Percentiles rank a stretch among this genome's conserved stretches.
Conservation (phyloP, 1,140 invertebrate species). For the Atta colombica region DNA sequence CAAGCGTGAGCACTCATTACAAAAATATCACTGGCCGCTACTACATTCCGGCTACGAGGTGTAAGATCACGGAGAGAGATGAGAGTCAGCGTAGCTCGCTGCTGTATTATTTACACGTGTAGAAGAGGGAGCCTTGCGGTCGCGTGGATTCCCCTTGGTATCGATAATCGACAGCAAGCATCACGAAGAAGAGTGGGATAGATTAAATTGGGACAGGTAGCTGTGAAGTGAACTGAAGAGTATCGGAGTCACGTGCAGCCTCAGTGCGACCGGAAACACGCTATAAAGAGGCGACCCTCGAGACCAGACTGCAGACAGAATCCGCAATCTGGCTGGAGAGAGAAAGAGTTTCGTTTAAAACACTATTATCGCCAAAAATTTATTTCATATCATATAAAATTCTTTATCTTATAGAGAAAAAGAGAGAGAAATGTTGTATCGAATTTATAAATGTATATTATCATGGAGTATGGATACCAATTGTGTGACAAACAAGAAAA, state of each 20-base stretch:
- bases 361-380: background rate
- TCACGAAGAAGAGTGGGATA: slow-evolving; percentile 65
- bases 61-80: slow-evolving; percentile 43
- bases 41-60: slow-evolving; percentile 69
- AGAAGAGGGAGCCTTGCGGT: slow-evolving; percentile 78
- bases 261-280: slow-evolving; percentile 80
- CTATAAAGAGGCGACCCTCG: slow-evolving; percentile 72
- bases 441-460: slow-evolving; percentile 11
- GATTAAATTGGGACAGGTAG: slow-evolving; percentile 84
- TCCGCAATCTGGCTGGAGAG: slow-evolving; percentile 25
- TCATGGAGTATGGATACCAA: background rate
- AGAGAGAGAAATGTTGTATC: background rate
- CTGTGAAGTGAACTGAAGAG: slow-evolving; percentile 79
- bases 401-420: background rate
- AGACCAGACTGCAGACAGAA: slow-evolving; percentile 44
- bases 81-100: slow-evolving; percentile 75
- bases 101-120: slow-evolving; percentile 83
- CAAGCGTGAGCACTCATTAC: slow-evolving; percentile 70
- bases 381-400: too few species aligned
- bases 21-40: slow-evolving; percentile 53
- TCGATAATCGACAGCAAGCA: slow-evolving; percentile 65
- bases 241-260: slow-evolving; percentile 81
- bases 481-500: background rate
- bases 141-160: slow-evolving; percentile 30
- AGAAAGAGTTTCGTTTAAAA: slow-evolving; percentile 25